Evolutionary conservation across 1,140 invertebrate genomes (phyloP), one percentile per base, ranked within the genome.

Genomic region (Lineus longissimus): DNA sequence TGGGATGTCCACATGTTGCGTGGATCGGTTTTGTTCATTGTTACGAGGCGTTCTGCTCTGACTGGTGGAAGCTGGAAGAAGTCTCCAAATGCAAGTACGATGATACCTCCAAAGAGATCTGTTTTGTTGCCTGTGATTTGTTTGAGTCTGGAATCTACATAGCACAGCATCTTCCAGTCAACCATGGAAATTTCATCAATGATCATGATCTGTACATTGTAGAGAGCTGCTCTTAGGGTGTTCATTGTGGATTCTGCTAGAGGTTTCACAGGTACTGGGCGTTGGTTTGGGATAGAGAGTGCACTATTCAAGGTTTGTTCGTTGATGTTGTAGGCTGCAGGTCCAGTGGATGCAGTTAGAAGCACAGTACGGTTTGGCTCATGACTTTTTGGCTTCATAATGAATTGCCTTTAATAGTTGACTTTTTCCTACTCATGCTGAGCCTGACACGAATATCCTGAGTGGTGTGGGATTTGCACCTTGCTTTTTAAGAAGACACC

Each of bases 141-240:
- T n/a, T 23, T 19, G n/a, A 61, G 27, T 61, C 58, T 36, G 7
- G 55, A 63, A 63, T 63, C 33, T 27, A 68, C 41, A 43, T 68
- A 68, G 27, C 25, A 30, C 11, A 66, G 43, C 15, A 68, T 11
- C 33, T 64, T 68, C 9, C 63, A 54, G 23, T 61, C 59, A n/a
- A 67, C 62, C 66, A 67, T 67, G 0, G 66, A 64, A 30, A 67
- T 61, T 54, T 67, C 66, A 54, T 67, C 66, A 45, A 68, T 68
- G 11, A 68, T 61, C 6, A 68, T 25, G 17, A 64, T 47, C 33
- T 64, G 57, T 19, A 68, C 22, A 45, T 47, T 22, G 15, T 57
- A 23, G 19, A 61, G 40, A 59, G 62, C 55, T 17, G n/a, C 33
- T 22, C 65, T 29, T 15, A 66, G 6, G 15, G 45, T 41, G 56